Evolutionary conservation across 2,113 vertebrate species (phyloP).

Genomic region (Hystrix cristata): DNA sequence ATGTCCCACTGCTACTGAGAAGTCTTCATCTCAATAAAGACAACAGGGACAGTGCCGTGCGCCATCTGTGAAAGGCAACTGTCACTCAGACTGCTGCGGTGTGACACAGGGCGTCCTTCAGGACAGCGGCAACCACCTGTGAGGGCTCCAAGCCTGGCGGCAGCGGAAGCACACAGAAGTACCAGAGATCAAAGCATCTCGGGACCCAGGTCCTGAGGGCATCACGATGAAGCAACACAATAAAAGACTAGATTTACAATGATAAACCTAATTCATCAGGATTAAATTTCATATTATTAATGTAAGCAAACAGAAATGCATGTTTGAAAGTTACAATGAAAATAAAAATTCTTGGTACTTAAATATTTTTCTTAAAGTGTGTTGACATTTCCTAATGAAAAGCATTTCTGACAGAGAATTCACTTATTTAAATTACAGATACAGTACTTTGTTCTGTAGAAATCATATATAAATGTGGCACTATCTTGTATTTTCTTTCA

Average conservation of each 20-base stretch:
- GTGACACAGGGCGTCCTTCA: background rate
- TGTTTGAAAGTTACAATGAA: slow-evolving; percentile 31
- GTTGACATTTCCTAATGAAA: background rate
- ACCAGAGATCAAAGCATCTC: background rate
- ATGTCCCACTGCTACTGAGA: background rate
- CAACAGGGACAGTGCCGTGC: background rate
- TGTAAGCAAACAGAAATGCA: background rate
- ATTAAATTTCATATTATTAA: slow-evolving; percentile 10
- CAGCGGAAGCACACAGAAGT: slow-evolving; percentile 37
- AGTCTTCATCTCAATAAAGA: slow-evolving; percentile 16
- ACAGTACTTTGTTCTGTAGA: background rate
- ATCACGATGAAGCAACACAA: background rate
- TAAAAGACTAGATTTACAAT: background rate
- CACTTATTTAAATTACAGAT: background rate
- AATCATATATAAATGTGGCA: background rate
- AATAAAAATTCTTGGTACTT: slow-evolving; percentile 45
- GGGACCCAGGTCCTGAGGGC: background rate
- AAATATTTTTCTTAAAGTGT: background rate
- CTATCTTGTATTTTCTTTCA: background rate
- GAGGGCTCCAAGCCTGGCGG: background rate
- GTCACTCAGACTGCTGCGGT: background rate
- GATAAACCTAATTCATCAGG: background rate
- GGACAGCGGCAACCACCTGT: background rate
- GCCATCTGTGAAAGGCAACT: background rate
- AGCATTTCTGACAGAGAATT: slow-evolving; percentile 12